Evolutionary conservation across 2,797 vertebrate species (phyloP).

Genomic region (Ambastaia sidthimunki): DNA sequence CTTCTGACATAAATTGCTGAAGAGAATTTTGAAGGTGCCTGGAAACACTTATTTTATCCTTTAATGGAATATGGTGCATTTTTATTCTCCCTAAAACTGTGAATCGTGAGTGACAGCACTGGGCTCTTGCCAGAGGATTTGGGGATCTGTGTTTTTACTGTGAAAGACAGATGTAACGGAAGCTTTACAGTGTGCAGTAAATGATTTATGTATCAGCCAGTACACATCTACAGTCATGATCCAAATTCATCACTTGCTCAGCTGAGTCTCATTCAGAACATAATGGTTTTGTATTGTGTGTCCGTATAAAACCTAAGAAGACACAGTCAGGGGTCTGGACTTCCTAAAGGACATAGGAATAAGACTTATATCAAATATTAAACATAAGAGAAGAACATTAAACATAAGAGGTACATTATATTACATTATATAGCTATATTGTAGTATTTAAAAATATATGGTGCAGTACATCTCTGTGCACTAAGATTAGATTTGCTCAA

Average conservation of each 20-base stretch:
- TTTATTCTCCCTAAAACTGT: constrained; percentile 4
- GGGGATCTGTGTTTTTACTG: background rate
- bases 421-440: no score
- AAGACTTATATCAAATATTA: no score
- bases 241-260: background rate
- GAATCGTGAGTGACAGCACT: constrained; percentile 4
- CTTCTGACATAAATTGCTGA: constrained; percentile 24
- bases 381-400: no score
- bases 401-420: no score
- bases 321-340: background rate
- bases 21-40: constrained; percentile 26
- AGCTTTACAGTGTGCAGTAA: background rate
- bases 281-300: background rate
- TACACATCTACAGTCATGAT: background rate
- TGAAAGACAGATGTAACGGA: constrained; percentile 4
- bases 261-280: background rate
- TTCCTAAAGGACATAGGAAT: no score
- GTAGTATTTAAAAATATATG: background rate
- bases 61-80: background rate
- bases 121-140: background rate
- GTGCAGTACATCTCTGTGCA: background rate
- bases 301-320: background rate
- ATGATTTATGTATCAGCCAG: constrained; percentile 26
- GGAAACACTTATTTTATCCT: constrained; percentile 28
- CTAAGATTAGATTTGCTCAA: background rate